Base-by-base conservation (phyloP, 2,797 vertebrate species). In the Amphiprion clarkii region DNA sequence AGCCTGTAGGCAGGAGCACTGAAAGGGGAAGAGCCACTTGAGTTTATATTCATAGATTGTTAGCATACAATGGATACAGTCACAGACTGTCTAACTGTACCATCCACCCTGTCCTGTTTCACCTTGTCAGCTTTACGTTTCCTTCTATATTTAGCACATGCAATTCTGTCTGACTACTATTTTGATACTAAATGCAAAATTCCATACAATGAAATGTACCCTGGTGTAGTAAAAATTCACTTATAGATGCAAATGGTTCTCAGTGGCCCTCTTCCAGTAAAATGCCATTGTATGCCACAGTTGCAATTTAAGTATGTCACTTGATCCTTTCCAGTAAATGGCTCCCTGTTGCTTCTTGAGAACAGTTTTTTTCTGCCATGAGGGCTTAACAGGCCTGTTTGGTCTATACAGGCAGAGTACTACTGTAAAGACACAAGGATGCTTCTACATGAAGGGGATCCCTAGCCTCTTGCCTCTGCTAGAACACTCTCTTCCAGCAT, bases 31-130 rank as follows among this genome's bases (percentile, higher is more conserved):
- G 13, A 33, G 21, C 5, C 57, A 63, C 17, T 2, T 58, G 9
- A 11, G 44, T 61, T 78, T 76, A 13, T 71, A 46, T 52, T 65
- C 9, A 69, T 6, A 10, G 11, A 60, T 39, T 56, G 16, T 56
- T 61, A 36, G 33, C 42, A 64, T 36, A 13, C 23, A 42, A 12
- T 59, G 14, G 42, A 4, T 21, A 27, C 27, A 9, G 13, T 48
- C 9, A 66, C 29, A 48, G 51, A 54, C 48, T 57, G 8, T 36
- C 33, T 36, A 25, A 29, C 6, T 3, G 39, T 42, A 17, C 10
- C 11, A 62, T 72, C 27, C 3, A 21, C 12, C 14, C 14, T 1
- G 21, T 3, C 13, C 25, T 12, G 6, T 8, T 39, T 48, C 27
- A 49, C 48, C 40, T 57, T 46, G 39, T 4, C 3, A 13, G 29